Evolutionary conservation across 2,113 vertebrate species (phyloP), one percentile per base, ranked within the genome.

Genomic region (Nerophis ophidion): DNA sequence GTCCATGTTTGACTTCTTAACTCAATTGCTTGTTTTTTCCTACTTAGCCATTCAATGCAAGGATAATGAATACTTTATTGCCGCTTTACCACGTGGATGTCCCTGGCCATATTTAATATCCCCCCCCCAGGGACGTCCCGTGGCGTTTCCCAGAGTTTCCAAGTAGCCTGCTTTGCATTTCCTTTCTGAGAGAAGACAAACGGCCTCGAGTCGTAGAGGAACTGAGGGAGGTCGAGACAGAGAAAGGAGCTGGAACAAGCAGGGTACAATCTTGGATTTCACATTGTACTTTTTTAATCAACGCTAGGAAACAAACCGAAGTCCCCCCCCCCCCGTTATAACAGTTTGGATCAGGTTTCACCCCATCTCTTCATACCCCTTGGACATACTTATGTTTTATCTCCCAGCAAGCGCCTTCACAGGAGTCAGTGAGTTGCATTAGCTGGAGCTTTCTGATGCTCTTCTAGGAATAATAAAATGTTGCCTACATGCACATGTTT

Each of bases 1-100:
- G 77, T 81, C 82, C 54, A 68, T 66, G 69, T 83, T 82, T 86
- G 80, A 86, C 86, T 87, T 78, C 66, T 80, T 81, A 83, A 84
- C 78, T 77, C 62, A 33, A 64, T 73, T 74, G 78, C 82, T 84
- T 81, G 81, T 87, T 83, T 83, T 69, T 52, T 26, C 26, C 61
- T 67, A 62, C 74, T 87, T 74, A 74, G 59, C 69, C 60, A 69
- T 62, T 87, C 82, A 87, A 74, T 76, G 62, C 77, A 68, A 76
- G 79, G 78, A 85, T 86, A 88, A 90, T 89, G 84, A 90, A 90
- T 89, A 88, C 84, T 88, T 87, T 88, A 87, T 87, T 82, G 74
- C 80, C 70, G 79, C 73, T 84, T 84, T 76, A 81, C 79, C 71
- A 49, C 80, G 75, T 86, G 79, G 79, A 79, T 86, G 82, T 77